A percentile compares a stretch with the other conserved stretches of the same genome.
Evolutionary conservation across 2,888 invertebrate species (phyloP).

Genomic region (Sinotaia quadrata): DNA sequence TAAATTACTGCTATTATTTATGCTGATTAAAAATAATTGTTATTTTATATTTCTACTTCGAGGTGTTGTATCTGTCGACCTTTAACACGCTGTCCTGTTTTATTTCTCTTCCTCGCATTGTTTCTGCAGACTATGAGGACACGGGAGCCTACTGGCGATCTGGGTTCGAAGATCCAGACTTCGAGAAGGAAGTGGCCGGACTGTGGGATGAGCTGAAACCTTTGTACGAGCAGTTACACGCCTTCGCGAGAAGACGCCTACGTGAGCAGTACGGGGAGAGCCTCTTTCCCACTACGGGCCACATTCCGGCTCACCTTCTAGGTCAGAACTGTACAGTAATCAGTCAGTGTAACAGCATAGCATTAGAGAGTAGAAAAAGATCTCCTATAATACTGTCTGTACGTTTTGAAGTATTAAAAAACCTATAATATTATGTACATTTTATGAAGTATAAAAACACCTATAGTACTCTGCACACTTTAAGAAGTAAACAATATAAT

Average conservation of each 20-base stretch:
- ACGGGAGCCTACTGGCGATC: constrained; percentile 92
- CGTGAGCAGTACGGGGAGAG: constrained; percentile 81
- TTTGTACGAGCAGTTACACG: constrained; percentile 85
- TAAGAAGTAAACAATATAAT: too few relatives aligned
- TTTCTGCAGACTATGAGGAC: constrained; percentile 83
- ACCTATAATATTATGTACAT: background rate
- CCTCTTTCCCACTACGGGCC: constrained; percentile 78
- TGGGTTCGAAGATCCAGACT: constrained; percentile 83
- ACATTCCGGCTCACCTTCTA: constrained; percentile 87
- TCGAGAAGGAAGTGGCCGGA: constrained; percentile 77
- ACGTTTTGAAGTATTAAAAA: background rate
- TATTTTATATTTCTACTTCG: too few relatives aligned
- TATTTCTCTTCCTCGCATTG: too few relatives aligned
- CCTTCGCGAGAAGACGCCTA: constrained; percentile 83
- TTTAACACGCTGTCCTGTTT: too few relatives aligned
- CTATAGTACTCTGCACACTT: too few relatives aligned
- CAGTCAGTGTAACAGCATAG: background rate
- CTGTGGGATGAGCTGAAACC: constrained; percentile 78
- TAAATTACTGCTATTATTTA: too few relatives aligned
- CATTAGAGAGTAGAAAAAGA: background rate
- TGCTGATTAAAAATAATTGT: too few relatives aligned
- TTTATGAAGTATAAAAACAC: too few relatives aligned
- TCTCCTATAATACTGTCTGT: background rate
- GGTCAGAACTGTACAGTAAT: constrained; percentile 73
- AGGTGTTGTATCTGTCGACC: too few relatives aligned